Percentiles rank a stretch among this genome's conserved stretches.
Conservation (phyloP, 2,888 invertebrate species). For the Linnaemya tessellans region DNA sequence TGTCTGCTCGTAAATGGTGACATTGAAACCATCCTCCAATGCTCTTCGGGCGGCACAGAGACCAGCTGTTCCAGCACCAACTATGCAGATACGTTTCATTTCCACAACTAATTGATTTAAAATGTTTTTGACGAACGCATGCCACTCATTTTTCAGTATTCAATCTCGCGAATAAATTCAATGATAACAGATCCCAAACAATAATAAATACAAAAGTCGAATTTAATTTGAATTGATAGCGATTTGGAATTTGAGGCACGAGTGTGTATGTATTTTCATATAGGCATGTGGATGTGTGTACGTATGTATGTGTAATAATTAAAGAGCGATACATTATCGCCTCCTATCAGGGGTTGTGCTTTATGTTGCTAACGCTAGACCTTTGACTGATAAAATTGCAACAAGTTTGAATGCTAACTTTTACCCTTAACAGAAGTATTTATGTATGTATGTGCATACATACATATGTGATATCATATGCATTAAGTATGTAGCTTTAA, state of each 20-base stretch:
- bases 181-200: constrained; percentile 50
- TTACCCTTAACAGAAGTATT: neutral
- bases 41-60: constrained; percentile 91
- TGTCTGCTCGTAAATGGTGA: constrained; percentile 91
- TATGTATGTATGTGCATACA: neutral
- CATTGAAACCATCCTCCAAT: constrained; percentile 84
- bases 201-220: constrained; percentile 31
- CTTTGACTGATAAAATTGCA: no score
- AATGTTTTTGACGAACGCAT: constrained; percentile 22
- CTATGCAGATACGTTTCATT: constrained; percentile 85
- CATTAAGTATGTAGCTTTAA: no score
- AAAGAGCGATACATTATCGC: constrained; percentile 5
- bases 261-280: neutral
- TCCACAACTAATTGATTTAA: constrained; percentile 55
- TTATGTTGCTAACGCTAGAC: constrained; percentile 13
- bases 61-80: constrained; percentile 96
- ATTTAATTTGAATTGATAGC: constrained; percentile 31
- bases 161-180: constrained; percentile 49
- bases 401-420: neutral
- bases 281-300: neutral
- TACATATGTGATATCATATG: neutral
- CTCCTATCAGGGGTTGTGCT: constrained; percentile 33
- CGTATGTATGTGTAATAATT: neutral
- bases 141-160: constrained; percentile 25
- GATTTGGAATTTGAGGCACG: constrained; percentile 3